Evolutionary conservation across 2,113 vertebrate genomes (phyloP), one percentile per base, ranked within the genome.

Genomic region (Corythoichthys haematopterus): DNA sequence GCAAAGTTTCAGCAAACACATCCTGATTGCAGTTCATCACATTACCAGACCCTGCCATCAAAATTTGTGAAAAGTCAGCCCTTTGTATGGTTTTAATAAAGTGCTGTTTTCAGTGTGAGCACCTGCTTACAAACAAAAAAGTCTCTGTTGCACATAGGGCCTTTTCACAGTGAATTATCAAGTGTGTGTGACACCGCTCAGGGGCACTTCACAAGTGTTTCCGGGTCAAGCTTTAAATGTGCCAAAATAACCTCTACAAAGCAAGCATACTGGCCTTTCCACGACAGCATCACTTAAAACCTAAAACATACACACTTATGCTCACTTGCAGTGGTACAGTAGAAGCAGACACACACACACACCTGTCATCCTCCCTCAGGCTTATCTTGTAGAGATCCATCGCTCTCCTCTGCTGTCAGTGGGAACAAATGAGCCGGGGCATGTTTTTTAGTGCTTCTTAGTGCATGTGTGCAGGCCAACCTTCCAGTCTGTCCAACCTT

Each of bases 381-480:
- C 74, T 35, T 6, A 6, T 71, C 71, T 66, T 47, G 72, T 64
- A 46, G 73, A 68, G 64, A 85, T 62, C 75, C 75, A 78, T 86
- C 80, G 65, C 71, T 83, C 78, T 83, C 65, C 70, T 81, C 67
- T 75, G 33, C 81, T 84, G 85, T 89, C 88, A 85, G 77, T 75
- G 77, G 63, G 69, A 86, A 88, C 82, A 89, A 89, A 87, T 89
- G 84, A 89, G 84, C 71, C 71, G 50, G 70, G 57, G 74, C 79
- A 56, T 85, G 81, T 85, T 77, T 84, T 72, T 68, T 57, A 78
- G 71, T 76, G 77, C 78, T 72, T 78, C 75, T 68, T 43, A 37
- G 58, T 66, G 65, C 51, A 65, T 64, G 78, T 78, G 57, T 45
- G 66, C 73, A 48, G 46, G 74, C 64, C 70, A 70, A 78, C 82